A percentile compares a stretch with the other conserved stretches of the same genome.
phyloP scores from a whole-genome alignment of 2,888 invertebrate genomes.

The Sinopyrophorus schimmeli region DNA sequence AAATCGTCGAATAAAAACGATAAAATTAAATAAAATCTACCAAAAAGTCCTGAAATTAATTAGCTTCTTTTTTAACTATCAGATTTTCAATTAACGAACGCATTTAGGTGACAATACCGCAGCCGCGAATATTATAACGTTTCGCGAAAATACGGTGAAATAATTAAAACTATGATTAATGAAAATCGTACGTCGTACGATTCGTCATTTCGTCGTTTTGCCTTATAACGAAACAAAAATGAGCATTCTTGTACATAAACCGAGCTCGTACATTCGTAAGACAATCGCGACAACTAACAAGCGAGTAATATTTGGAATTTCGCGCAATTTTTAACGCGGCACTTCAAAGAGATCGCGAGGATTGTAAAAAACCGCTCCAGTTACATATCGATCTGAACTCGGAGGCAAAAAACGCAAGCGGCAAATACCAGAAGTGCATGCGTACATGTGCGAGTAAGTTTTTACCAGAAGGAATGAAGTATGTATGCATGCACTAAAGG shows the following conservation, averaged over 20 bases:
- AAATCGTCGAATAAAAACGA: no score
- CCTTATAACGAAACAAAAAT: slow-evolving; percentile 15
- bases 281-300: slow-evolving; percentile 51
- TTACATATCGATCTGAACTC: slow-evolving; percentile 53
- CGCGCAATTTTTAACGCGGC: slow-evolving; percentile 57
- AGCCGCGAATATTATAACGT: no score
- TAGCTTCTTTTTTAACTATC: no score
- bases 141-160: slow-evolving; percentile 10
- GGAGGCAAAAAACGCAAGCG: slow-evolving; percentile 44
- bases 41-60: no score
- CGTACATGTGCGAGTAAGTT: slow-evolving; percentile 49
- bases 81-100: no score
- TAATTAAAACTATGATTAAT: slow-evolving; percentile 21
- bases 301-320: slow-evolving; percentile 58
- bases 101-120: no score
- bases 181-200: slow-evolving; percentile 6
- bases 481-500: slow-evolving; percentile 35
- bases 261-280: slow-evolving; percentile 23
- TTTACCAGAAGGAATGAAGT: slow-evolving; percentile 49
- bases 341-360: slow-evolving; percentile 50
- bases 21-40: no score
- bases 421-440: slow-evolving; percentile 52
- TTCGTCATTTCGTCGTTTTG: slow-evolving; percentile 16
- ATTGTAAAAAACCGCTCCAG: slow-evolving; percentile 52
- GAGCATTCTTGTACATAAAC: slow-evolving; percentile 17